Conservation (phyloP, 2,113 vertebrate species). For the Ophthalmolycus amberensis region DNA sequence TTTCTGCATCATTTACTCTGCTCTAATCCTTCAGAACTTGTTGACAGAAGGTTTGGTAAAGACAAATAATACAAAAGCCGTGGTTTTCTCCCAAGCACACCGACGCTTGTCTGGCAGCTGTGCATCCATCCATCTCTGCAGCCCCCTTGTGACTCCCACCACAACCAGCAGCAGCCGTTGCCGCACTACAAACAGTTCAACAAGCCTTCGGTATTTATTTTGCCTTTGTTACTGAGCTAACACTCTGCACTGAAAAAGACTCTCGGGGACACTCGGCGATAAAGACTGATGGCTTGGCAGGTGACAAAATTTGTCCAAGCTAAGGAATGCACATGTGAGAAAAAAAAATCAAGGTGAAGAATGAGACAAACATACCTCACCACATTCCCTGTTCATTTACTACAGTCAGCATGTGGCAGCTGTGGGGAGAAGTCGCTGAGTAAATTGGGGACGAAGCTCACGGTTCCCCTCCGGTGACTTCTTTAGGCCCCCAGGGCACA, state of each 20-base stretch:
- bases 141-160: constrained; percentile 38
- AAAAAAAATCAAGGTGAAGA: constrained; percentile 2
- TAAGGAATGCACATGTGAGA: constrained; percentile 12
- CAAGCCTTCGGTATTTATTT: constrained; percentile 46
- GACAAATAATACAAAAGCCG: constrained; percentile 39
- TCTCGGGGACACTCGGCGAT: not conserved
- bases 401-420: constrained; percentile 41
- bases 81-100: constrained; percentile 18
- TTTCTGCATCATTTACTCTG: not conserved
- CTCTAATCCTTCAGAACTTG: constrained; percentile 10
- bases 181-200: constrained; percentile 33
- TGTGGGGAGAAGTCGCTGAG: constrained; percentile 35
- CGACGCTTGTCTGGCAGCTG: constrained; percentile 51
- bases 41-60: constrained; percentile 37
- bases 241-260: not conserved
- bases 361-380: constrained; percentile 8
- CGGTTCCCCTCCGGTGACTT: constrained; percentile 51
- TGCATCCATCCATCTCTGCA: constrained; percentile 50
- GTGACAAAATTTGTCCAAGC: constrained; percentile 8
- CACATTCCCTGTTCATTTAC: constrained; percentile 42
- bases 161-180: constrained; percentile 62
- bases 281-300: constrained; percentile 8
- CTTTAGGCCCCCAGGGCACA: constrained; percentile 39
- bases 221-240: constrained; percentile 43
- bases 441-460: constrained; percentile 64